Evolutionary conservation across 2,888 invertebrate genomes (phyloP).

Genomic region (Cremastinae sp.): DNA sequence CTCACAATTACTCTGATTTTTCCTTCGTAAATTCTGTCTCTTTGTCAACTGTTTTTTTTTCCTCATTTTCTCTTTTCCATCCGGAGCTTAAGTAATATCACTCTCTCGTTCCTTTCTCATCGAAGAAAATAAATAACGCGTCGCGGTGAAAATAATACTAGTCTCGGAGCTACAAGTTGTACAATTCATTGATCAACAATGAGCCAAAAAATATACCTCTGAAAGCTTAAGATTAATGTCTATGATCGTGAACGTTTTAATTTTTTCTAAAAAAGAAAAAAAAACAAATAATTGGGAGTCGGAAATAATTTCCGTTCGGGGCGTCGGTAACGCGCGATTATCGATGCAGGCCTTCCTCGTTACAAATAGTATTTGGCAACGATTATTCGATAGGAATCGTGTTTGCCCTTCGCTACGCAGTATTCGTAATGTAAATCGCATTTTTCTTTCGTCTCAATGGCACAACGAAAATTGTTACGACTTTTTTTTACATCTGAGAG

Average conservation of each 20-base stretch:
- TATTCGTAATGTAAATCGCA: too few species aligned
- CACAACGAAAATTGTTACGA: background rate
- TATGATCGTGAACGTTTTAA: conserved; percentile 45
- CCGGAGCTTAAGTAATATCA: too few species aligned
- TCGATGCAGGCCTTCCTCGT: conserved; percentile 52
- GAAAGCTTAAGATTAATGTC: conserved; percentile 61
- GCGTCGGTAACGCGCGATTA: conserved; percentile 56
- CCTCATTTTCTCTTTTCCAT: background rate
- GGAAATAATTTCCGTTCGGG: conserved; percentile 48
- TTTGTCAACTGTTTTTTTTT: background rate
- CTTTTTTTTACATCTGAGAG: too few species aligned
- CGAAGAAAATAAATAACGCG: conserved; percentile 64
- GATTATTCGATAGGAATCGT: background rate
- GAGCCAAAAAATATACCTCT: conserved; percentile 75
- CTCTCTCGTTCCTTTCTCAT: conserved; percentile 13
- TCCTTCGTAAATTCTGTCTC: background rate
- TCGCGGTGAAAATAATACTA: conserved; percentile 68
- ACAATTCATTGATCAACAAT: conserved; percentile 77
- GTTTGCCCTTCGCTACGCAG: too few species aligned
- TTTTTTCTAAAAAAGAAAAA: conserved; percentile 27
- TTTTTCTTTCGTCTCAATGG: too few species aligned
- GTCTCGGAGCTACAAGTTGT: conserved; percentile 66
- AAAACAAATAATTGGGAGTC: conserved; percentile 18
- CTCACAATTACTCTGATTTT: background rate
- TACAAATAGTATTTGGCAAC: background rate